These are phyloP conservation scores for Chymomyza fuscimana DNA, from an alignment of 2,888 invertebrate genomes.

Conservation along the genomic window DNA sequence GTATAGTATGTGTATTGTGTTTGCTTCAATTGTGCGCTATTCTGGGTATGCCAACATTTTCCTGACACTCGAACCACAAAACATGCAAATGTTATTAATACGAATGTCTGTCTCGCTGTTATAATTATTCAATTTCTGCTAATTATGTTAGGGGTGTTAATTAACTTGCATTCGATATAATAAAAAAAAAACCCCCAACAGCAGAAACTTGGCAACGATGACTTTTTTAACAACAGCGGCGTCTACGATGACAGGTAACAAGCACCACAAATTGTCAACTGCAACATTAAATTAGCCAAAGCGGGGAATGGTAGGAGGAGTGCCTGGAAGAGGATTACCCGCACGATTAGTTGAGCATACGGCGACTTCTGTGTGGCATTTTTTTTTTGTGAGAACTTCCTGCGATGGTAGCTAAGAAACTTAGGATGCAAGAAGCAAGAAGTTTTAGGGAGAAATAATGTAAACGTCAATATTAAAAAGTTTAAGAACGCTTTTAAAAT, in stretches of 20 bases:
- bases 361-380: too few relatives aligned
- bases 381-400: too few relatives aligned
- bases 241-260: constrained; percentile 11
- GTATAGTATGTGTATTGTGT: not conserved
- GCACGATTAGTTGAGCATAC: too few relatives aligned
- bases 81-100: constrained; percentile 57
- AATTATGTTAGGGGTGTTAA: constrained; percentile 37
- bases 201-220: not conserved
- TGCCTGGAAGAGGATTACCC: too few relatives aligned
- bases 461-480: too few relatives aligned
- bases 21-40: not conserved
- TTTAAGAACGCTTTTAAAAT: too few relatives aligned
- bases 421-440: too few relatives aligned
- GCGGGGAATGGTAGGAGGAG: not conserved
- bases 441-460: too few relatives aligned
- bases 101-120: constrained; percentile 39
- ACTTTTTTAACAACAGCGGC: constrained; percentile 17
- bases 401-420: too few relatives aligned
- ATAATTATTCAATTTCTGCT: constrained; percentile 6
- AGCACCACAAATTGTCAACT: constrained; percentile 37
- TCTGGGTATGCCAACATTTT: not conserved
- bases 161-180: constrained; percentile 42
- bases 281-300: constrained; percentile 65
- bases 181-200: constrained; percentile 29
- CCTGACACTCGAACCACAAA: constrained; percentile 29